phyloP scores from a whole-genome alignment of 2,113 vertebrate genomes.

The Chionis minor region DNA sequence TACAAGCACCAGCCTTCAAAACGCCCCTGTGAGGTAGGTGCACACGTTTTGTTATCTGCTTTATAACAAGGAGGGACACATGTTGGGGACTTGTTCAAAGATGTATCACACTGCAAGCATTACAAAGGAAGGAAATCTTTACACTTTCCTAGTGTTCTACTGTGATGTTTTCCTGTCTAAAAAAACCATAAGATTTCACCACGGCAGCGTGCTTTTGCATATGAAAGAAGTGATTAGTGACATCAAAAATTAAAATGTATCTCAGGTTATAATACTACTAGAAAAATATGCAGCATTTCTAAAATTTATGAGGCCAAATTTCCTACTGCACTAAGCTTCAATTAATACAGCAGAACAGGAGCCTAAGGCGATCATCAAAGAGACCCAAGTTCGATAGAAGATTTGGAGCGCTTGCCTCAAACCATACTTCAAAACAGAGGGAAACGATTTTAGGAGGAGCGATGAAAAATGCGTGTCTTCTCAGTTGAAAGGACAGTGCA shows the following conservation, averaged over 20 bases:
- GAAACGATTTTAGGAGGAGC: slow-evolving; percentile 1
- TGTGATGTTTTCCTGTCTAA: background rate
- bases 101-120: background rate
- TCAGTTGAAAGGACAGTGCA: background rate
- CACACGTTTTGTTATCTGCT: background rate
- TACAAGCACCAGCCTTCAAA: background rate
- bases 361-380: background rate
- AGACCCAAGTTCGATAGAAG: background rate
- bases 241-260: slow-evolving; percentile 2
- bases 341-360: background rate
- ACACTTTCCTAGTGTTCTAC: background rate
- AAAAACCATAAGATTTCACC: background rate
- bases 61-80: background rate
- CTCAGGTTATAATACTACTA: background rate
- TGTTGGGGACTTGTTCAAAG: slow-evolving; percentile 18
- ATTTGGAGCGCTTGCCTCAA: slow-evolving; percentile 2
- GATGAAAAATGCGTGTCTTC: slow-evolving; percentile 21
- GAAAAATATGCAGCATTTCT: background rate
- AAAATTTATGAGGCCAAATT: slow-evolving; percentile 27
- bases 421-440: slow-evolving; percentile 17
- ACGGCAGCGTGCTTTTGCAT: background rate
- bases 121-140: background rate
- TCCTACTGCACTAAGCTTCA: background rate
- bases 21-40: background rate
- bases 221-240: background rate